Base-by-base conservation (phyloP, 2,797 vertebrate genomes). In the Psittacula echo region DNA sequence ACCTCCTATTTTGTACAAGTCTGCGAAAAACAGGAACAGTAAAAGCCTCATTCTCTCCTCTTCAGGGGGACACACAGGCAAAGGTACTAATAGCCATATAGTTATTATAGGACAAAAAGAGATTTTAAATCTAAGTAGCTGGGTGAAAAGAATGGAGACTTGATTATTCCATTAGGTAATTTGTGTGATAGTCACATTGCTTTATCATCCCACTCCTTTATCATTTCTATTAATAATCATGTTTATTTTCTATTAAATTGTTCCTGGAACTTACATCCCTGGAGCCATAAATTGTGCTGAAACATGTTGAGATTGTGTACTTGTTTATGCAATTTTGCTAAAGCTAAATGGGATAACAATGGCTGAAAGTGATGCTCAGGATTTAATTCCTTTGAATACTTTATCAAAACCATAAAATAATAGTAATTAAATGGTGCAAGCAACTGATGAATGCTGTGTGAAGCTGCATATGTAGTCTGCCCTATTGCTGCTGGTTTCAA, bases 361-460 rank as follows among this genome's bases (percentile, higher is more conserved):
- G 80, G 47, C 61, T 96, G 44, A 78, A 93, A 90, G 30, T 85
- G 79, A 95, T 70, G 73, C 61, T 82, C 22, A 37, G 83, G 80
- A 45, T 94, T 93, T 95, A 93, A 90, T 82, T 96, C 67, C 34
- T 84, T 48, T 94, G 70, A 95, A 85, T 32, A 77, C 50, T 85
- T 92, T 85, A 91, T 89, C 53, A 81, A 91, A 95, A 51, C 6
- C 56, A 74, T 86, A 71, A 96, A 91, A 94, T 87, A 95, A 94
- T 71, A 91, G 91, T 51, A 95, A 96, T 97, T 97, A 93, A 93
- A 90, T 83, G 72, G 71, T 79, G 61, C 9, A n/a, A 94, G 74
- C 45, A 89, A 72, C 72, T 91, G 82, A 87, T 89, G 84, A 89
- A 75, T 60, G 79, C 74, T 89, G 87, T 62, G 62, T 84, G 73